Percentiles rank a stretch among this genome's conserved stretches.
Evolutionary conservation across 2,113 vertebrate genomes (phyloP).

Genomic region (Phalacrocorax carbo): DNA sequence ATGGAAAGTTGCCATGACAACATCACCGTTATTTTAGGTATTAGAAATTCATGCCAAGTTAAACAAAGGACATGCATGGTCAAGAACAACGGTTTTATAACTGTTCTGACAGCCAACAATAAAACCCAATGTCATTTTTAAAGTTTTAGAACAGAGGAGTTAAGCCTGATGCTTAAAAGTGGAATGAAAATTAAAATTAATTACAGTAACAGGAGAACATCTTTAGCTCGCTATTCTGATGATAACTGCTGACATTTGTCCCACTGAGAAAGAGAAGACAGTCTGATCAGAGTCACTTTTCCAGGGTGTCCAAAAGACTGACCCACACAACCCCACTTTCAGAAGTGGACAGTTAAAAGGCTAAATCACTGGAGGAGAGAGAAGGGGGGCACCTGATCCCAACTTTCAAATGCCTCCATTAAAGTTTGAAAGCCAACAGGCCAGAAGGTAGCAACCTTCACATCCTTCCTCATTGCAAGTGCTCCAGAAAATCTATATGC

Average conservation of each 20-base stretch:
- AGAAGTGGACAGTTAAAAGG: not conserved
- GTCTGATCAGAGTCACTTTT: not conserved
- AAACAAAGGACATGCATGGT: conserved; percentile 57
- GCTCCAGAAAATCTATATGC: not conserved
- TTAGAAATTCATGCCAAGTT: conserved; percentile 68
- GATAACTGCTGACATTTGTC: not conserved
- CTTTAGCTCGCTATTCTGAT: not conserved
- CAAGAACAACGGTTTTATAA: conserved; percentile 55
- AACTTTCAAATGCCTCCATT: not conserved
- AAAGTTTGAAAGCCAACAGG: not conserved
- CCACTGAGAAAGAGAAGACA: not conserved
- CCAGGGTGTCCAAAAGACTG: not conserved
- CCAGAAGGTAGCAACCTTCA: not conserved
- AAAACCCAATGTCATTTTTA: conserved; percentile 44
- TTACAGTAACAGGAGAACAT: not conserved
- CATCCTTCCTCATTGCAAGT: not conserved
- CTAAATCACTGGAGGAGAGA: not conserved
- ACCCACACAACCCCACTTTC: not conserved
- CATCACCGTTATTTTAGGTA: conserved; percentile 76
- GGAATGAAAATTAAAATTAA: conserved; percentile 49
- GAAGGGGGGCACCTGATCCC: not conserved
- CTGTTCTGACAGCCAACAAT: conserved; percentile 54
- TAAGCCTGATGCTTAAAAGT: conserved; percentile 25
- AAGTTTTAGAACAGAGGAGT: conserved; percentile 36
- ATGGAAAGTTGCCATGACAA: conserved; percentile 82